Percentiles rank a stretch among this genome's conserved stretches.
phyloP scores from a whole-genome alignment of 2,797 vertebrate species.

The Enteromius trimaculatus region DNA sequence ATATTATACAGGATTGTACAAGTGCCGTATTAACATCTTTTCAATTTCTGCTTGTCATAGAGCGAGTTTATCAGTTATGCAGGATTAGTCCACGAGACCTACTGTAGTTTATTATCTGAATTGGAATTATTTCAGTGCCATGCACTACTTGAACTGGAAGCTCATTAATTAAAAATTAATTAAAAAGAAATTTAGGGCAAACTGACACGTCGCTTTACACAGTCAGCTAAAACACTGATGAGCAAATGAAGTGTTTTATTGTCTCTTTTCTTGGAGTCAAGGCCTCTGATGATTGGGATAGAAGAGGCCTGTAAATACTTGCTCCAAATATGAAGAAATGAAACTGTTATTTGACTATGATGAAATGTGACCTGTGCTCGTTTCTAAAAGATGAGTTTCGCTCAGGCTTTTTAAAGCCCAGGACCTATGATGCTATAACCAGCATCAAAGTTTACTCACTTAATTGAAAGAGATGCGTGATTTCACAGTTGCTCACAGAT shows the following conservation, averaged over 20 bases:
- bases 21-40: constrained; percentile 46
- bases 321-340: constrained; percentile 14
- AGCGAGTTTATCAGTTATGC: constrained; percentile 41
- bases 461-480: constrained; percentile 24
- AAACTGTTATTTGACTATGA: constrained; percentile 10
- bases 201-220: constrained; percentile 25
- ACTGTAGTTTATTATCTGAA: constrained; percentile 38
- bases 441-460: constrained; percentile 23
- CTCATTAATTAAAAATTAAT: constrained; percentile 45
- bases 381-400: constrained; percentile 24
- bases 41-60: constrained; percentile 35
- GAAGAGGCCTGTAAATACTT: constrained; percentile 19
- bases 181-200: constrained; percentile 38
- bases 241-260: constrained; percentile 13
- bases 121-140: constrained; percentile 29
- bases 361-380: constrained; percentile 29
- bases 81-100: constrained; percentile 31
- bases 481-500: constrained; percentile 30
- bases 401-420: background rate
- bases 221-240: constrained; percentile 29
- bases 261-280: background rate
- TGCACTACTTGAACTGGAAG: constrained; percentile 46
- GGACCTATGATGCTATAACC: background rate
- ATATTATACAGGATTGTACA: constrained; percentile 1
- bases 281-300: background rate